These are phyloP conservation scores for Ichneumoninae sp. DNA, from an alignment of 2,888 invertebrate genomes.

Conservation along the genomic window DNA sequence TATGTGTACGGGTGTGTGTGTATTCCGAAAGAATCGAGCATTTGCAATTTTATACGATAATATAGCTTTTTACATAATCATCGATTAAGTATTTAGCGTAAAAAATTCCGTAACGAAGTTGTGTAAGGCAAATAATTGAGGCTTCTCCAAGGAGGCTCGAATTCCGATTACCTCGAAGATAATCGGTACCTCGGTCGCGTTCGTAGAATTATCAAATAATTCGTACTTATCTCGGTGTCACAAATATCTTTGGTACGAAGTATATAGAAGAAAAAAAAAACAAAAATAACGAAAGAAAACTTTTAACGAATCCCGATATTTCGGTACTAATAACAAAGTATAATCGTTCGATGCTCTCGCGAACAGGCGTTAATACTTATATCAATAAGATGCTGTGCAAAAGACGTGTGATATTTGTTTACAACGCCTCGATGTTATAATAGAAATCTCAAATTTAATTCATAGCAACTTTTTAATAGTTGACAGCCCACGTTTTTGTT, in stretches of 20 bases:
- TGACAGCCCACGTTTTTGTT: constrained; percentile 2
- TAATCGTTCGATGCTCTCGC: background rate
- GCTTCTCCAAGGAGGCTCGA: constrained; percentile 19
- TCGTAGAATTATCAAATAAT: constrained; percentile 69
- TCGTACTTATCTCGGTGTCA: constrained; percentile 56
- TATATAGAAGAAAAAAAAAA: constrained; percentile 5
- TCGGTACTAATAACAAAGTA: constrained; percentile 6
- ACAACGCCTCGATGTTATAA: constrained; percentile 35
- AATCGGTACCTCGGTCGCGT: constrained; percentile 60
- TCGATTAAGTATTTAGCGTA: constrained; percentile 43
- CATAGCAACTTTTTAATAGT: background rate
- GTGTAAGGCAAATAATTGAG: constrained; percentile 28
- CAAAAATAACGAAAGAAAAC: constrained; percentile 2
- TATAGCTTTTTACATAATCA: constrained; percentile 59
- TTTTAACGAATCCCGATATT: constrained; percentile 19
- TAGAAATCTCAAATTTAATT: constrained; percentile 10
- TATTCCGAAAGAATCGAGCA: constrained; percentile 61
- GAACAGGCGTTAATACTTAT: constrained; percentile 27
- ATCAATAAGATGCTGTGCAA: constrained; percentile 32
- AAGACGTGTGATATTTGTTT: constrained; percentile 38
- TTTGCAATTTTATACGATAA: constrained; percentile 74
- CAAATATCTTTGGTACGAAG: constrained; percentile 37
- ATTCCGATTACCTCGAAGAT: constrained; percentile 33
- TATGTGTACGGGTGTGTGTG: constrained; percentile 52
- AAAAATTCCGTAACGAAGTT: constrained; percentile 38